Base-by-base conservation (phyloP, 53 echinoderm and acorn worm species). In the Zoroaster sp. region DNA sequence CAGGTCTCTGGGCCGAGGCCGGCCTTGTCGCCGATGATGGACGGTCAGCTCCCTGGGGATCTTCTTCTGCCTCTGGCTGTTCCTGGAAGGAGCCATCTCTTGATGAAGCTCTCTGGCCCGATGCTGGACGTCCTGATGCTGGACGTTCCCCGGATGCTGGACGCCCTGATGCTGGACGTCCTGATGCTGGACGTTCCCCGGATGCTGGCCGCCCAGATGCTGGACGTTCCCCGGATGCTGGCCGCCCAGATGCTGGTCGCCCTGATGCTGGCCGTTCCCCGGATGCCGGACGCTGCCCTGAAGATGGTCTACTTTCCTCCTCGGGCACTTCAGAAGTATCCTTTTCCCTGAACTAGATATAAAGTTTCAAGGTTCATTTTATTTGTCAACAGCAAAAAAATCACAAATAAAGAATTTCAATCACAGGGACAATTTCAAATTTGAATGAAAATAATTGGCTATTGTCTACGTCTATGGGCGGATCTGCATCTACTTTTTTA, bases 1-100 rank as follows among this genome's bases (percentile, higher is more conserved):
- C 46, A 18, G 89, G 79, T 43, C 78, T 80, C 13, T 54, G 68
- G n/a, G 92, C 92, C 12, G 92, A 89, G 14, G 89, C 74, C 44
- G 88, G 82, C 33, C 78, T 76, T 28, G 86, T 40, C 25, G 94
- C 77, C 1, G 86, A 86, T 21, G 89, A 83, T 18, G 92, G 87
- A 39, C 87, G 80, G 80, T 80, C 66, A 66, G 65, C 80, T 28
- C 80, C 30, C 30, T 80, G 59, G 35, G 81, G 41, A 11, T 81
- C 81, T 28, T 35, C 59, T 28, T 59, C 59, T 45, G 63, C 40
- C 66, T 41, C 59, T 1, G 20, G 36, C 31, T 81, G 40, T 28
- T 66, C 81, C 43, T 67, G 63, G 79, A 55, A 37, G 3, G 63
- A 79, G 8, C 79, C 79, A 35, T 54, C 79, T 39, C 79, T 79